A percentile compares a stretch with the other conserved stretches of the same genome.
Evolutionary conservation across 2,797 vertebrate species (phyloP).

Genomic region (Argya squamiceps): DNA sequence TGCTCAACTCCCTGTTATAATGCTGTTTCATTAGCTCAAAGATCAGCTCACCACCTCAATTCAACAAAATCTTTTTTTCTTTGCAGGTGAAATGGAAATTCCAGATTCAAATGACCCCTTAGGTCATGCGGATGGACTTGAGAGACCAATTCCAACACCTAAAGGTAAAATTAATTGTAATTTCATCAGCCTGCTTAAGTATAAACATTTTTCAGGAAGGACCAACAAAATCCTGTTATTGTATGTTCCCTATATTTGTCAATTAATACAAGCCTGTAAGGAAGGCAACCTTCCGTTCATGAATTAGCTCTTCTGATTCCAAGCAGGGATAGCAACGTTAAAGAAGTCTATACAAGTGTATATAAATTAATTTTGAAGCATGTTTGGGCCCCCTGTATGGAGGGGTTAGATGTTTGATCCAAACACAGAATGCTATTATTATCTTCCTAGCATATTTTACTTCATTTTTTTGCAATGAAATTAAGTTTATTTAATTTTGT

Average conservation of each 20-base stretch:
- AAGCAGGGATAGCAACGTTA: background rate
- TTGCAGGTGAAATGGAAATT: conserved; percentile 75
- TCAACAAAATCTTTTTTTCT: background rate
- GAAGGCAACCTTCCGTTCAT: background rate
- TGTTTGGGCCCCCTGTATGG: background rate
- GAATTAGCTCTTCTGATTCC: background rate
- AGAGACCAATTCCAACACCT: conserved; percentile 79
- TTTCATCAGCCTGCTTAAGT: background rate
- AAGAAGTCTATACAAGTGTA: background rate
- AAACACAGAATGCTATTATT: background rate
- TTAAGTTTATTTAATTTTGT: background rate
- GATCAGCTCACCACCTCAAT: background rate
- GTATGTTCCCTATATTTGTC: background rate
- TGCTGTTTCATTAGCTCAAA: background rate
- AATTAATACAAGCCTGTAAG: background rate
- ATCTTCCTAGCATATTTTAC: background rate
- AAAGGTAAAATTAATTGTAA: conserved; percentile 75
- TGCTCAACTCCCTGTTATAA: background rate
- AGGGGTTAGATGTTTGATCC: background rate
- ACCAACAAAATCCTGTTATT: background rate
- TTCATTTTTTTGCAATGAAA: background rate
- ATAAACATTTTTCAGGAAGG: background rate
- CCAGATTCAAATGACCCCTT: conserved; percentile 76
- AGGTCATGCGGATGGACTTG: conserved; percentile 76
- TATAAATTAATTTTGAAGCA: background rate